These are phyloP conservation scores for Cheilosia soror DNA, from an alignment of 2,888 invertebrate species.

Conservation along the genomic window DNA sequence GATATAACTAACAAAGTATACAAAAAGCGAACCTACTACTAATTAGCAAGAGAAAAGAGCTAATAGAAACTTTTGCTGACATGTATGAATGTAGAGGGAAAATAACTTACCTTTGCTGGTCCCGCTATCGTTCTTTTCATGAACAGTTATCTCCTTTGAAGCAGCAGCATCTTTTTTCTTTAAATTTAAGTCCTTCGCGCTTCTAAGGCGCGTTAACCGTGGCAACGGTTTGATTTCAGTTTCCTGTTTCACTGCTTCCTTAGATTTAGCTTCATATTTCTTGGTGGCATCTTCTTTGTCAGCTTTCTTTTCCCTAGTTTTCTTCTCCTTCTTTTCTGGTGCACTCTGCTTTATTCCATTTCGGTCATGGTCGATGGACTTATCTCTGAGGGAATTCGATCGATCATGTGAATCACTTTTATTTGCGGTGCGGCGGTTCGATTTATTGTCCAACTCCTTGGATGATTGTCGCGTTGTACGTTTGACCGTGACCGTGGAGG, in stretches of 20 bases:
- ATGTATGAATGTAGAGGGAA: too few relatives aligned
- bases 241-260: not conserved
- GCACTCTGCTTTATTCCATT: not conserved
- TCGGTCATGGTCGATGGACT: not conserved
- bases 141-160: not conserved
- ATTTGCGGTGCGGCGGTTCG: not conserved
- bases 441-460: not conserved
- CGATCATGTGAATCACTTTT: not conserved
- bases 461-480: constrained; percentile 2
- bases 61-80: too few relatives aligned
- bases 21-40: too few relatives aligned
- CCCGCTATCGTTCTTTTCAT: not conserved
- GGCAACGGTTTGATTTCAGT: not conserved
- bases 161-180: not conserved
- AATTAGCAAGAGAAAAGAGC: too few relatives aligned
- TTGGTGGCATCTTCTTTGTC: not conserved
- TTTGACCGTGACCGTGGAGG: too few relatives aligned
- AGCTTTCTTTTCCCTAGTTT: not conserved
- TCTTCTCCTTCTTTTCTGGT: not conserved
- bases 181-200: not conserved
- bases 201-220: constrained; percentile 37
- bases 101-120: too few relatives aligned
- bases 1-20: too few relatives aligned
- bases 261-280: not conserved
- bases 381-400: not conserved